A percentile compares a stretch with the other conserved stretches of the same genome.
Evolutionary conservation across 2,113 vertebrate genomes (phyloP).

Genomic region (Lasiurus borealis): DNA sequence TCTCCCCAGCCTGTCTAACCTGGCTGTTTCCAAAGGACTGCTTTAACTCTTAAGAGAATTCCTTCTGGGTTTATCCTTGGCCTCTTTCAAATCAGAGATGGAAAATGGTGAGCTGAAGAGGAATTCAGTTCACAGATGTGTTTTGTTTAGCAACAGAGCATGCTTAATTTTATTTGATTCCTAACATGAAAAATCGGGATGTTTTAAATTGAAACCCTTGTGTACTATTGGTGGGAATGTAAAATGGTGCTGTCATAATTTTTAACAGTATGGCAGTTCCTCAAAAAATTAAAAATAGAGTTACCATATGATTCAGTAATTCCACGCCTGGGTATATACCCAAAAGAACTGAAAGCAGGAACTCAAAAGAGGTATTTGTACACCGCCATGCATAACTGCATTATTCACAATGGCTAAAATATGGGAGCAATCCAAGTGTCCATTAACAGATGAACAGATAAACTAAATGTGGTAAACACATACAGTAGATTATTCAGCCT

Average conservation of each 20-base stretch:
- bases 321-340: neutral
- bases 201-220: neutral
- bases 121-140: neutral
- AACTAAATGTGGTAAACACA: neutral
- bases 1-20: neutral
- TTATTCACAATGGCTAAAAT: neutral
- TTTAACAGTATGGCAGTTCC: neutral
- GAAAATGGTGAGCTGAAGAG: neutral
- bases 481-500: neutral
- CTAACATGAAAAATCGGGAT: neutral
- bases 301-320: neutral
- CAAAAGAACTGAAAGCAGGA: neutral
- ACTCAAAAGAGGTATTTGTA: neutral
- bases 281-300: slow-evolving; percentile 19
- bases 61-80: neutral
- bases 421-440: neutral
- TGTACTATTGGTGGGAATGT: neutral
- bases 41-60: neutral
- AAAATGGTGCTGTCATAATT: neutral
- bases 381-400: neutral
- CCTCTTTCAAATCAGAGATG: neutral
- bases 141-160: neutral
- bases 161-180: neutral
- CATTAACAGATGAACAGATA: neutral
- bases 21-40: neutral